Evolutionary conservation across 2,888 invertebrate species (phyloP), one percentile per base, ranked within the genome.

Genomic region (Deladenus siricidicola): DNA sequence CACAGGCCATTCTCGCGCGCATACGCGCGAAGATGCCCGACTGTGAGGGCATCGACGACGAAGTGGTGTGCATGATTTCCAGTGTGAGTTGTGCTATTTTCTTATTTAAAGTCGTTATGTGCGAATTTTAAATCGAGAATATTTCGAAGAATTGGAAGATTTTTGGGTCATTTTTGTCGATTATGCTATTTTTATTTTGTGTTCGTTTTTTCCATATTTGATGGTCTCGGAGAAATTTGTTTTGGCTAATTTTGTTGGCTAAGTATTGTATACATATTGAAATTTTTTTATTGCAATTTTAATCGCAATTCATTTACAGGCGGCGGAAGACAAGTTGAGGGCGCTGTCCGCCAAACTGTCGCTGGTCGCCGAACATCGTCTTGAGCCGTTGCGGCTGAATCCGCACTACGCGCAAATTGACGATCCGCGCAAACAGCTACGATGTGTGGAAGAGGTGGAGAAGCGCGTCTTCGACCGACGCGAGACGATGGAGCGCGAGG

Each of bases 401-500:
- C 85, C 86, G 56, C 85, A 88, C 63, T 94, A 91, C 80, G 92
- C 92, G 83, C 84, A 87, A 54, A 86, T 87, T n/a, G 87, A 88
- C 80, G 91, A 92, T 80, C 88, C 89, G 17, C 87, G 88, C 78
- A 86, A 86, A n/a, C 94, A 96, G 83, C 84, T 96, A 58, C 91
- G 92, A 81, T 96, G 96, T 82, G 83, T 98, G 58, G 96, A 96
- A 82, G 94, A 98, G 80, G 50, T 58, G 30, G 96, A 96, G 80
- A 86, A 88, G 75, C 86, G 90, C 58, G 94, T 94, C 81, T 86
- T 90, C 79, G 91, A 91, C 80, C 84, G 90, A 60, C 89, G 93
- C 68, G 93, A 94, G 79, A 96, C 94, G 80, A 86, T 89, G 58
- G 96, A 98, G 79, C 85, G 94, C 63, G 96, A 96, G 81, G 86